Conservation (phyloP, 2,113 vertebrate genomes). For the Eretmochelys imbricata region DNA sequence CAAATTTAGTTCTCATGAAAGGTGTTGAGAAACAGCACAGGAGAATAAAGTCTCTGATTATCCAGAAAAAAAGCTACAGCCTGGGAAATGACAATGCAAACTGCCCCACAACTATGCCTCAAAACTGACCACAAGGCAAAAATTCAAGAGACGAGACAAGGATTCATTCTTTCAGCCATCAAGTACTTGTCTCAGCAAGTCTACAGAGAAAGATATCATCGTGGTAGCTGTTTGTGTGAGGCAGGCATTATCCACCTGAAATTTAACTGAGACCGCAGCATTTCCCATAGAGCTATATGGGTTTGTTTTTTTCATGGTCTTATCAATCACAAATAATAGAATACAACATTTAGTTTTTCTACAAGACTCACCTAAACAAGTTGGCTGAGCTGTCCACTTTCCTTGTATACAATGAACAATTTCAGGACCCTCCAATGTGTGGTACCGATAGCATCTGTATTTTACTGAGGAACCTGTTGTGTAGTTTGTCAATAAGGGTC, state of each 20-base stretch:
- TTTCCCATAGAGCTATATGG: not conserved
- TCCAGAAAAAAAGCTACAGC: not conserved
- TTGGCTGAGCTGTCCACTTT: conserved; percentile 76
- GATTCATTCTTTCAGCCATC: not conserved
- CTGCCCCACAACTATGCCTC: not conserved
- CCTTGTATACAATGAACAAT: conserved; percentile 73
- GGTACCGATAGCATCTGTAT: conserved; percentile 74
- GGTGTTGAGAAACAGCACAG: not conserved
- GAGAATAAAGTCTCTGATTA: not conserved
- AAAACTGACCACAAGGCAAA: not conserved
- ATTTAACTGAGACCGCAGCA: not conserved
- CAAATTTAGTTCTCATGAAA: not conserved
- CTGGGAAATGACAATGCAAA: not conserved
- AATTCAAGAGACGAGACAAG: not conserved
- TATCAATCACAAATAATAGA: not conserved
- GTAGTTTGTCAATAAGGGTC: conserved; percentile 53
- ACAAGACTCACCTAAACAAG: conserved; percentile 77
- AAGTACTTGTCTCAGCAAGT: not conserved
- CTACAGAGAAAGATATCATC: not conserved
- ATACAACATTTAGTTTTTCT: not conserved
- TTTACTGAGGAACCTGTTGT: conserved; percentile 73
- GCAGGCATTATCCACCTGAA: not conserved
- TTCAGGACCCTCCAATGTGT: conserved; percentile 72
- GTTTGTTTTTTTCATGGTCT: not conserved
- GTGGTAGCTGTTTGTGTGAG: not conserved